Conservation (phyloP, 2,797 vertebrate species). For the Crenichthys baileyi region DNA sequence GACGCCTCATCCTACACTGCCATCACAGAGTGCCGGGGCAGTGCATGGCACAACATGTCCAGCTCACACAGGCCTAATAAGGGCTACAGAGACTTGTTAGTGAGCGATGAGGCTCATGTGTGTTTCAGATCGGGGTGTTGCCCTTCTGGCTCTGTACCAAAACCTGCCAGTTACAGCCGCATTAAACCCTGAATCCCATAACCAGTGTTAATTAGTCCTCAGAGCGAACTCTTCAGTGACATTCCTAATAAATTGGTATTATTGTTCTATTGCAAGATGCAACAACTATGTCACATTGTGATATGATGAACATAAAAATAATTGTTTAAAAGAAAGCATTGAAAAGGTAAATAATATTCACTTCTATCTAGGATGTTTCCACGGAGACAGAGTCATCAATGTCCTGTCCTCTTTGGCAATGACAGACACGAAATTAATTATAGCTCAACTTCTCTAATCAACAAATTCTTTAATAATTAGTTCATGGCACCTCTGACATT, state of each 20-base stretch:
- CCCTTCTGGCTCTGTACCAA: constrained; percentile 28
- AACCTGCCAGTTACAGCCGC: constrained; percentile 29
- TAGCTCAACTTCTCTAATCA: constrained; percentile 65
- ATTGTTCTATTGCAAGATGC: constrained; percentile 6
- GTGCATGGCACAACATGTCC: constrained; percentile 29
- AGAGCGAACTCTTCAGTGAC: constrained; percentile 11
- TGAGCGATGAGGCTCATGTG: constrained; percentile 38
- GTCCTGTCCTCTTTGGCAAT: constrained; percentile 55
- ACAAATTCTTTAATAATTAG: constrained; percentile 77
- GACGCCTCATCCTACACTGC: constrained; percentile 40
- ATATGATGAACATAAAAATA: constrained; percentile 1
- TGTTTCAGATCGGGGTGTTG: constrained; percentile 37
- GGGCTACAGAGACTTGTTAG: constrained; percentile 73
- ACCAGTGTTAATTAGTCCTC: constrained; percentile 26
- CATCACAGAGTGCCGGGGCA: constrained; percentile 23
- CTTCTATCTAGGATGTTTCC: constrained; percentile 40
- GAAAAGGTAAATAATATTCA: constrained; percentile 15
- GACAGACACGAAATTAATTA: constrained; percentile 77
- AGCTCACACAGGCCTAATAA: constrained; percentile 62
- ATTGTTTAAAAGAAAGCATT: constrained; percentile 3
- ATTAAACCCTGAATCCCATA: constrained; percentile 21
- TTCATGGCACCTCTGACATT: constrained; percentile 75
- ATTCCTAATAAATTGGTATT: constrained; percentile 15
- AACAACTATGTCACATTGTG: background rate
- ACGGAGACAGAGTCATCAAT: constrained; percentile 61